A percentile compares a stretch with the other conserved stretches of the same genome.
Conservation (phyloP, 2,797 vertebrate species). For the Eulemur rubriventer region DNA sequence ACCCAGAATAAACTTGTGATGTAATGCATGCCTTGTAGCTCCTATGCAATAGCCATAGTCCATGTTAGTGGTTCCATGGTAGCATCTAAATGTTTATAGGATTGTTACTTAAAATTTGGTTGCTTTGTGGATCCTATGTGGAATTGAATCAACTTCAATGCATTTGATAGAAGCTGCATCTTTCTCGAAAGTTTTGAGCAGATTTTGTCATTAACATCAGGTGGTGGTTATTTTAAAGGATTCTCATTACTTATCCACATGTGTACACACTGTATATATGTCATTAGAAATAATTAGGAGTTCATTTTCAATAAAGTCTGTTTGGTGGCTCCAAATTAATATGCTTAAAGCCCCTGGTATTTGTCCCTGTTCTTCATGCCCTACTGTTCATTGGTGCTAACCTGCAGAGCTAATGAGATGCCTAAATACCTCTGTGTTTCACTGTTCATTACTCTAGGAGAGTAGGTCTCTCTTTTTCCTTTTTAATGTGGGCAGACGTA, state of each 20-base stretch:
- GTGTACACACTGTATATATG: not conserved
- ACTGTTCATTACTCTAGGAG: not conserved
- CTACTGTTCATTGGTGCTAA: not conserved
- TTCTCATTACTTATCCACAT: not conserved
- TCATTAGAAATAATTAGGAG: not conserved
- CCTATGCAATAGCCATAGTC: no score
- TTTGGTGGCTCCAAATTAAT: not conserved
- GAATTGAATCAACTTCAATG: not conserved
- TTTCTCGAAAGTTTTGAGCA: not conserved
- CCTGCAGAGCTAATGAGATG: not conserved
- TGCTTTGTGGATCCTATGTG: not conserved
- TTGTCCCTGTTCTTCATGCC: not conserved
- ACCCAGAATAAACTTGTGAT: not conserved
- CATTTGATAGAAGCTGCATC: not conserved
- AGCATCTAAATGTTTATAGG: not conserved
- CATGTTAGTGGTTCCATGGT: not conserved
- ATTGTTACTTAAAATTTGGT: not conserved
- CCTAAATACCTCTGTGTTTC: not conserved
- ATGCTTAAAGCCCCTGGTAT: not conserved
- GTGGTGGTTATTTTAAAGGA: not conserved
- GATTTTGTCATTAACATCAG: not conserved
- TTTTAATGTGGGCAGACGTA: not conserved
- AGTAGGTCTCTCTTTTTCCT: not conserved
- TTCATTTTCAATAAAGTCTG: constrained; percentile 29
- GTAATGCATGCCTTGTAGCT: no score